Evolutionary conservation across 2,888 invertebrate genomes (phyloP), one percentile per base, ranked within the genome.

Genomic region (Amiota minor): DNA sequence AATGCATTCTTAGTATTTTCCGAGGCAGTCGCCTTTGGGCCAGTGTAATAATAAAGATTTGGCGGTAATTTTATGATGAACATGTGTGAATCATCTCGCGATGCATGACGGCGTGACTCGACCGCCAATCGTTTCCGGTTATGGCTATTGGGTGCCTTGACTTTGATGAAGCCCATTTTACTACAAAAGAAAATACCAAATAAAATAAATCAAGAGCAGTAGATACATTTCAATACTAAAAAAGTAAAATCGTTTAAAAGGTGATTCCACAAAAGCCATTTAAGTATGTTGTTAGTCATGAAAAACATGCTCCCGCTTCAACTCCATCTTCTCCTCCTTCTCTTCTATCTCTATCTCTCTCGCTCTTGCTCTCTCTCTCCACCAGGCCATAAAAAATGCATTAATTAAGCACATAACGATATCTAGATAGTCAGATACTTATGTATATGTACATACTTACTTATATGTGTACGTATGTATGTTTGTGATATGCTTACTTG

Each of bases 21-120:
- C 76, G 9, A 71, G 64, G 72, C 71, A 76, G 74, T 64, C 70
- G 94, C 93, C 69, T 92, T 92, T 45, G 93, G 92, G 82, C 93
- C 92, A 6, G 92, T 92, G 90, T 96, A 96, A 89, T 95, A 96
- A 82, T 94, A 94, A 16, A 93, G 94, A 89, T 95, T 95, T n/a
- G 96, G 95, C 0, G 96, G 96, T 70, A 96, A 91, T 87, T 96
- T 96, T 79, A 96, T 95, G 87, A 96, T 93, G 91, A 93, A 96
- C 93, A 96, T 95, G 90, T 95, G 94, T 49, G 96, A 96, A 88
- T 96, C 96, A 79, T 94, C 94, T 0, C 93, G 93, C 78, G 91
- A 89, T 73, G 92, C 92, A 87, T 94, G 94, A 79, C 94, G 92
- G 75, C 94, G 91, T 76, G 94, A 94, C 89, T 94, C 94, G 72